Conservation (phyloP, 2,113 vertebrate genomes). For the Engystomops pustulosus region DNA sequence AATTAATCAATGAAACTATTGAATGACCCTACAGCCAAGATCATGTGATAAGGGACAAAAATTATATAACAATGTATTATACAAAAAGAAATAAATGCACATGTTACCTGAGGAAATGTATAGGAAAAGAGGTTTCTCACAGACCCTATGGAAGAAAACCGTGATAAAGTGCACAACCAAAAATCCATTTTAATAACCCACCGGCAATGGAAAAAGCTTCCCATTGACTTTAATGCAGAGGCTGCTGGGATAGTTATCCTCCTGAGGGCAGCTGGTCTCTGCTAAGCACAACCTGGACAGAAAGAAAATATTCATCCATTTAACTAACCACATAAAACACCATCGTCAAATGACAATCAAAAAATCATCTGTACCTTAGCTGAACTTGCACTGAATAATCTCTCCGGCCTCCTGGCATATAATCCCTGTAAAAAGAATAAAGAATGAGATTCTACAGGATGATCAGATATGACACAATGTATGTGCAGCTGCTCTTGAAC, state of each 20-base stretch:
- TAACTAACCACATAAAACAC: background rate
- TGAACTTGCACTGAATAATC: conserved; percentile 98
- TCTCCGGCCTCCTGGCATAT: conserved; percentile 90
- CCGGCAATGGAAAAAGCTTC: conserved; percentile 92
- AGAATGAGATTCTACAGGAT: background rate
- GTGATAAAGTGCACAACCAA: background rate
- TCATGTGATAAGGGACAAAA: too few relatives aligned
- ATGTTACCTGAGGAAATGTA: background rate
- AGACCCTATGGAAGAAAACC: background rate
- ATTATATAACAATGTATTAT: too few relatives aligned
- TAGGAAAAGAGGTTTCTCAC: background rate
- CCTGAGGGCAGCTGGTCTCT: conserved; percentile 96
- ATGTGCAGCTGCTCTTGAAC: background rate
- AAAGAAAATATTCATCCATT: too few relatives aligned
- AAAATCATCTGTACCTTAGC: conserved; percentile 77
- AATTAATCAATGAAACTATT: too few relatives aligned
- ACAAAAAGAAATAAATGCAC: too few relatives aligned
- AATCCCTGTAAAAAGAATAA: conserved; percentile 79
- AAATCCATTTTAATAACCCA: conserved; percentile 73
- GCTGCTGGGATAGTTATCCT: conserved; percentile 95
- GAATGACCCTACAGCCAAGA: too few relatives aligned
- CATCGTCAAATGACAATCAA: background rate
- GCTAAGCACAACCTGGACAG: conserved; percentile 89
- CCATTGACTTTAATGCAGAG: conserved; percentile 98
- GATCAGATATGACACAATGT: background rate